Evolutionary conservation across 2,888 invertebrate species (phyloP), one percentile per base, ranked within the genome.

Genomic region (Fabriciana adippe): DNA sequence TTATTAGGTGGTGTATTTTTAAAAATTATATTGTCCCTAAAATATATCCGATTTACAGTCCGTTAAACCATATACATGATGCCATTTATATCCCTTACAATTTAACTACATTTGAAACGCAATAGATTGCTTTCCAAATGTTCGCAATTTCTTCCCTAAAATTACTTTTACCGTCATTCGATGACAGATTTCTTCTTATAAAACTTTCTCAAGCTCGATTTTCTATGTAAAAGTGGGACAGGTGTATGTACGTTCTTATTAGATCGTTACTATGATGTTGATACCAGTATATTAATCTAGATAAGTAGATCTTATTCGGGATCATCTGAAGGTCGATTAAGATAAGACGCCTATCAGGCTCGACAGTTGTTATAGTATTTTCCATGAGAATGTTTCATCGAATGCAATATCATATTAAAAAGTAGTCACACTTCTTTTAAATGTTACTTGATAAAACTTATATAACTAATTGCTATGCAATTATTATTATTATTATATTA

Each of bases 251-350:
- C 62, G 35, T 53, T 66, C 67, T 73, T 66, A 55, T 69, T 69
- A 72, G 71, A 74, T 73, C 68, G 70, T 70, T 75, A 73, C 68
- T 73, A 73, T 77, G 74, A 76, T 78, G 74, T 63, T 72, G 71
- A 74, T 72, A 73, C 54, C 74, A 79, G 80, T 79, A 78, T 79
- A 79, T 82, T 87, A 87, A 89, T 87, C 89, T 86, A 83, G 87
- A 89, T 89, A 88, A 88, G 83, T 76, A 79, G 79, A 80, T 82
- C 72, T 79, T 82, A 82, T 81, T 79, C 76, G 76, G 77, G 81
- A 80, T 86, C 82, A 83, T 84, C 82, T 81, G 87, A 89, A 89
- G 89, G 90, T 74, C 81, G 78, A 71, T 68, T 73, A 75, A 76
- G 90, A 90, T 90, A 90, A 90, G 83, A 80, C 73, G 71, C 67